Base-by-base conservation (phyloP, 2,113 vertebrate species). In the Circaetus gallicus region DNA sequence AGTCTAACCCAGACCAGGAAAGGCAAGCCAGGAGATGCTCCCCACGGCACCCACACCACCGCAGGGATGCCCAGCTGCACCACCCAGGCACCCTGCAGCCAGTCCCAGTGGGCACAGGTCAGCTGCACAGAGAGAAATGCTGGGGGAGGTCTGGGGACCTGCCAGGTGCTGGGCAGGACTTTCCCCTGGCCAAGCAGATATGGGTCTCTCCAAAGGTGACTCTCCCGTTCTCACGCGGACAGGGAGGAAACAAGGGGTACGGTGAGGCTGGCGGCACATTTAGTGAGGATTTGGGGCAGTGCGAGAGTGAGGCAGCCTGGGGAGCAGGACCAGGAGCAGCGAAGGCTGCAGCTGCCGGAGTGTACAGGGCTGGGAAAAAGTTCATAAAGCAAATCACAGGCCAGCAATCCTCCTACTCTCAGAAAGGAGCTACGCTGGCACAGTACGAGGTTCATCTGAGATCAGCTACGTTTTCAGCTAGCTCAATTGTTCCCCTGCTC, bases 31-130 rank as follows among this genome's bases (percentile, higher is more conserved):
- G 34, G 36, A 61, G 67, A 49, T 22, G 25, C 13, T 70, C 29
- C 20, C 16, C 16, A 17, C 6, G 0, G 0, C 8, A 45, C 4
- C 8, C 15, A n/a, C 17, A 26, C 6, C 67, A 62, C 3, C 0
- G 5, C 2, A 12, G 47, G 17, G 71, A 50, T 26, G 19, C 13
- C 31, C 18, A 21, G 49, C 15, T 36, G 42, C 24, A 22, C 3
- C 11, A 19, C 18, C 2, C 3, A 2, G n/a, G 36, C 16, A 47
- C 32, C 32, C 38, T 3, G n/a, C 0, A 0, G 42, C 36, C 71
- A 49, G 42, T 4, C 9, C 3, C 40, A 58, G 38, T 1, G 2
- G 26, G 14, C 10, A 59, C 0, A 2, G 13, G 34, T 26, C 24
- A 36, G 11, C 32, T 52, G 25, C 22, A 63, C 0, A 0, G 28